Base-by-base conservation (phyloP, 2,797 vertebrate species). In the Erpetoichthys calabaricus region DNA sequence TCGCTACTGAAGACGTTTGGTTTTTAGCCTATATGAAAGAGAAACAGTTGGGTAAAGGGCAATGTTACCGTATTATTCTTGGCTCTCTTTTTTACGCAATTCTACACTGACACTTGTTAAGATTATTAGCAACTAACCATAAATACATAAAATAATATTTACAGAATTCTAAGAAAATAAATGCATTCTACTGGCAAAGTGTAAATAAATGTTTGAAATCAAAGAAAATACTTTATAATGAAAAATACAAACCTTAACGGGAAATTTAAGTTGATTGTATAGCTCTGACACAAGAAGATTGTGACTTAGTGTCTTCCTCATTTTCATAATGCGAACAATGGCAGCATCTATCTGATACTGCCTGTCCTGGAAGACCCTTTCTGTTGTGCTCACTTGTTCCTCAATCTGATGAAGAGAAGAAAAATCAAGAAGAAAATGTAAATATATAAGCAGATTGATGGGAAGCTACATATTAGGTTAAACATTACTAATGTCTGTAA, bases 331-430 rank as follows among this genome's bases (percentile, higher is more conserved):
- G 59, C 92, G 86, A 8, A 93, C 91, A 7, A 92, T 91, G 56
- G 91, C 91, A 55, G 93, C 91, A 50, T 95, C 91, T 3, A 94
- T 95, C 79, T 97, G 93, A 64, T 94, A 96, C 46, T 97, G 93
- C 55, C 91, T 70, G 63, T 96, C 91, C 65, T 97, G 91, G 74
- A 97, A 96, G 51, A 94, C 91, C 3, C 91, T 82, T 70, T 96
- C 90, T 3, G 91, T 95, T 65, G 91, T 97, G 80, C 88, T 94
- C 5, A 91, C 89, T 67, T 94, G 91, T 73, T 97, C 91, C 65
- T 94, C 93, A 0, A 91, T 88, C 93, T 97, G 63, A 66, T 25
- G 54, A 10, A 63, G n/a, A 10, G 47, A 49, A 51, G 50, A 45
- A 25, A 52, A 4, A 9, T 55, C 45, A 6, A 50, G 41, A 51